Conservation (phyloP, 2,888 invertebrate genomes). For the Noctua comes region DNA sequence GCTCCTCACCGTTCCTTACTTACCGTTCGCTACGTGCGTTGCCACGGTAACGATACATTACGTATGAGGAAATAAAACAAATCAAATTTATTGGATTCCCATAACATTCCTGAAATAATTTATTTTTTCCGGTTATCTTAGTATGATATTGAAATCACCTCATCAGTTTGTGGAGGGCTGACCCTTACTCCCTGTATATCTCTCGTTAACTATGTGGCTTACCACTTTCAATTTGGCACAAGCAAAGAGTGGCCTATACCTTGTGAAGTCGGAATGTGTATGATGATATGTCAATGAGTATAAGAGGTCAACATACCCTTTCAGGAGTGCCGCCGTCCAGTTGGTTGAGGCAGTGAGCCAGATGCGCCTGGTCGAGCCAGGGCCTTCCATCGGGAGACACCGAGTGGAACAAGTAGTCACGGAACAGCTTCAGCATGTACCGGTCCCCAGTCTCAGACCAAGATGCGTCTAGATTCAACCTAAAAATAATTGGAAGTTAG, state of each 20-base stretch:
- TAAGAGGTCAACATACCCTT: slow-evolving; percentile 89
- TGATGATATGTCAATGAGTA: background rate
- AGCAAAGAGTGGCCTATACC: background rate
- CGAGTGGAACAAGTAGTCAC: slow-evolving; percentile 99
- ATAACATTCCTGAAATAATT: no score
- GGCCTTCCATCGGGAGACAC: slow-evolving; percentile 97
- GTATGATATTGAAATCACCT: no score
- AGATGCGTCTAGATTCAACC: slow-evolving; percentile 96
- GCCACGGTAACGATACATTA: no score
- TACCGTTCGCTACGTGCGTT: no score
- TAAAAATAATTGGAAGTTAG: slow-evolving; percentile 75
- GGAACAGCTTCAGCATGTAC: slow-evolving; percentile 99
- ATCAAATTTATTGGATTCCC: no score
- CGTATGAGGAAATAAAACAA: no score
- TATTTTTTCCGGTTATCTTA: no score
- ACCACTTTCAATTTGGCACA: background rate
- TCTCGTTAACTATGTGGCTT: background rate
- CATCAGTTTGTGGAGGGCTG: no score
- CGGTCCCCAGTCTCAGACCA: slow-evolving; percentile 99
- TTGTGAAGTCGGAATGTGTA: background rate
- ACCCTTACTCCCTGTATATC: background rate
- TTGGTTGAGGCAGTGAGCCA: slow-evolving; percentile 98
- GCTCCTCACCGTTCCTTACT: no score
- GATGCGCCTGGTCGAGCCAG: slow-evolving; percentile 99
- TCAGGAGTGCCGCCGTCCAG: slow-evolving; percentile 95